These are phyloP conservation scores for Acropternis orthonyx DNA, from an alignment of 2,797 vertebrate genomes.

Conservation along the genomic window DNA sequence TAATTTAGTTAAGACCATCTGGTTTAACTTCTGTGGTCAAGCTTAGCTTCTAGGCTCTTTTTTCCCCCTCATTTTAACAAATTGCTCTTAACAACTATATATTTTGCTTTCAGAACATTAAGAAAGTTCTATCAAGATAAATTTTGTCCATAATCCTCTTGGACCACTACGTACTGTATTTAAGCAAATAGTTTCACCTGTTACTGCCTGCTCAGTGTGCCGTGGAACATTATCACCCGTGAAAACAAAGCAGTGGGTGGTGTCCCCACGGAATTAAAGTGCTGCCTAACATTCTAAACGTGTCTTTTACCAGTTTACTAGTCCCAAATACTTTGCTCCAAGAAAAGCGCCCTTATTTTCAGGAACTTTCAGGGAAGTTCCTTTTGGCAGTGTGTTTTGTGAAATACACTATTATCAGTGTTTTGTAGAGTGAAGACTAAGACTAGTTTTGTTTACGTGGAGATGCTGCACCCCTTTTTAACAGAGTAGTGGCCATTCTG, in stretches of 20 bases:
- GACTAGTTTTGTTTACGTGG: not conserved
- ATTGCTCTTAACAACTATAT: not conserved
- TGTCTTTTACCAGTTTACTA: not conserved
- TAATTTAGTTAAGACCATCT: not conserved
- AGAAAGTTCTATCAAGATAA: not conserved
- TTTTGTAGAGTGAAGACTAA: not conserved
- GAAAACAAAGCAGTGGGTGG: not conserved
- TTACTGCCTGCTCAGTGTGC: not conserved
- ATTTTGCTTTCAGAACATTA: not conserved
- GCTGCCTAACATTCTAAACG: not conserved
- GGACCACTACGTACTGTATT: not conserved
- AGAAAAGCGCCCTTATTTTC: not conserved
- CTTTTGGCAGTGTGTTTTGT: not conserved
- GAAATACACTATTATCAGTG: not conserved
- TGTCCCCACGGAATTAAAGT: not conserved
- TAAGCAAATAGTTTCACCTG: not conserved
- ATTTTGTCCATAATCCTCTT: not conserved
- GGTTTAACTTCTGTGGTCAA: not conserved
- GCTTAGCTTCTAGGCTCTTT: not conserved
- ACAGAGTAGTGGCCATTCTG: not conserved
- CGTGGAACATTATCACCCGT: not conserved
- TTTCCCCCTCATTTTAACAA: not conserved
- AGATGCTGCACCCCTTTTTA: not conserved
- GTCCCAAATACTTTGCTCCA: not conserved
- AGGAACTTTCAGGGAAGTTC: not conserved